A percentile compares a stretch with the other conserved stretches of the same genome.
phyloP scores from a whole-genome alignment of 2,113 vertebrate genomes.

The Ciconia boyciana region DNA sequence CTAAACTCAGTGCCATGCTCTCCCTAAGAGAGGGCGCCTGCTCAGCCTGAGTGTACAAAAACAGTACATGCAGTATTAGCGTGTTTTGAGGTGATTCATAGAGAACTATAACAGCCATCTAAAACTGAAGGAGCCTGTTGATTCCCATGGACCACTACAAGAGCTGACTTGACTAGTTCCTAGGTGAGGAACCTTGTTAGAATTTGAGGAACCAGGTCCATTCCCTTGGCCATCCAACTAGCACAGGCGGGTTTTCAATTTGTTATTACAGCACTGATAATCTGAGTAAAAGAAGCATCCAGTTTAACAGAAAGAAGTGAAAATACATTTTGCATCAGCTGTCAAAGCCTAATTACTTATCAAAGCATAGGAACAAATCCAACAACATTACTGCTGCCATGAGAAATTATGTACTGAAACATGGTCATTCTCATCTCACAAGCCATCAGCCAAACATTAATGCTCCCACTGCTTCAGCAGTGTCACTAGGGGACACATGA shows the following conservation, averaged over 20 bases:
- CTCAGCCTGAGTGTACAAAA: neutral
- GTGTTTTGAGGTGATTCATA: neutral
- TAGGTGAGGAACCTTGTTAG: neutral
- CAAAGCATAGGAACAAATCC: neutral
- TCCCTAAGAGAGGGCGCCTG: neutral
- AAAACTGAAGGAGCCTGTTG: neutral
- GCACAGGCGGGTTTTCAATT: neutral
- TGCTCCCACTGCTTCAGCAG: rapidly evolving
- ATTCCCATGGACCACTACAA: neutral
- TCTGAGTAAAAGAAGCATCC: neutral
- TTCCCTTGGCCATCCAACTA: neutral
- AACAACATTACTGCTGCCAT: neutral
- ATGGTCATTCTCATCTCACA: neutral
- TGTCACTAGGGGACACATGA: rapidly evolving
- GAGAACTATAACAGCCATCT: neutral
- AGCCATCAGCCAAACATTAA: neutral
- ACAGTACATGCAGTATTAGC: too few relatives aligned
- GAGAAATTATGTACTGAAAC: neutral
- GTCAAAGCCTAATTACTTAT: neutral
- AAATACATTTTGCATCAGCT: neutral
- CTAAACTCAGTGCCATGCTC: neutral
- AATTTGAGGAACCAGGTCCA: neutral
- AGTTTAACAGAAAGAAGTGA: neutral
- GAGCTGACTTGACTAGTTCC: rapidly evolving
- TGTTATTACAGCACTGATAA: neutral